phyloP scores from a whole-genome alignment of 2,113 vertebrate genomes.

The Nettapus auritus region DNA sequence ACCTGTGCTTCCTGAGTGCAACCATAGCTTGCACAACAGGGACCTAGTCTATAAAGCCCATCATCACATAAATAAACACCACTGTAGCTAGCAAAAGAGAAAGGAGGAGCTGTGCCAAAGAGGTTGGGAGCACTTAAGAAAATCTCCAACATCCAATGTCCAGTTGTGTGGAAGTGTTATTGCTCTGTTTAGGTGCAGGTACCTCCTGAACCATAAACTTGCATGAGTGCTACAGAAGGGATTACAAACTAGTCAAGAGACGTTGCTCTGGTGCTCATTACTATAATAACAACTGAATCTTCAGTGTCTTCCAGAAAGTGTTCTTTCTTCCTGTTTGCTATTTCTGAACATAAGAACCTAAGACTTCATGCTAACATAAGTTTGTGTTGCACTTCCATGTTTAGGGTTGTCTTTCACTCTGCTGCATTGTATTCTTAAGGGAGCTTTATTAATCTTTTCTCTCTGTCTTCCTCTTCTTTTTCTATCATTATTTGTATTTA shows the following conservation, averaged over 20 bases:
- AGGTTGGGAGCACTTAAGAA: not conserved
- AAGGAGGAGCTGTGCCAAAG: not conserved
- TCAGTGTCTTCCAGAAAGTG: not conserved
- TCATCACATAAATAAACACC: not conserved
- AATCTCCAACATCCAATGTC: not conserved
- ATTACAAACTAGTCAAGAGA: not conserved
- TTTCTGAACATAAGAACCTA: not conserved
- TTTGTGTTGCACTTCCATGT: not conserved
- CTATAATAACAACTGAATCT: not conserved
- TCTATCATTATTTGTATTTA: not conserved
- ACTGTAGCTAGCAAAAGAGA: not conserved
- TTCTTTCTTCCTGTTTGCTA: not conserved
- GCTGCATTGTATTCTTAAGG: not conserved
- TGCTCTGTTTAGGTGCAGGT: not conserved
- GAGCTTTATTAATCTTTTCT: not conserved
- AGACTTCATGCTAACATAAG: not conserved
- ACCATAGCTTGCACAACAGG: not conserved
- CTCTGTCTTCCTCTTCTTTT: not conserved
- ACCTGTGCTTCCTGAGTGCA: not conserved
- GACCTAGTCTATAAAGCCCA: not conserved
- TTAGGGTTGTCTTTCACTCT: not conserved
- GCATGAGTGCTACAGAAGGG: not conserved
- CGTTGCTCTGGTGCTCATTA: not conserved
- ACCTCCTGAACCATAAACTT: not conserved
- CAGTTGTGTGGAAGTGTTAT: not conserved